Conservation (phyloP, 1,140 invertebrate genomes). For the Nylanderia fulva region DNA sequence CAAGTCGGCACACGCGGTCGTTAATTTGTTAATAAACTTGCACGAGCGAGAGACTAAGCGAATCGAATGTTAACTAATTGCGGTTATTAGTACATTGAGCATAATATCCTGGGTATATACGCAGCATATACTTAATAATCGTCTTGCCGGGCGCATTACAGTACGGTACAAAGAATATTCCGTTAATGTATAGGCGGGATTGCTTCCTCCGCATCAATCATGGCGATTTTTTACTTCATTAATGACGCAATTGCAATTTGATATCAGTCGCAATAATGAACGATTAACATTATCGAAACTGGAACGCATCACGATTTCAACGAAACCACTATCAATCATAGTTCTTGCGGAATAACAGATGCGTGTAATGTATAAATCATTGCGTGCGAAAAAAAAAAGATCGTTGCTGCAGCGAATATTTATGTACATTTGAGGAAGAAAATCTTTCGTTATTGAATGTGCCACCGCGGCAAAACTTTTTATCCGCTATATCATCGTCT, state of each 20-base stretch:
- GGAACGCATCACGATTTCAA: not conserved
- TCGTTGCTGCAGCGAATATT: conserved; percentile 29
- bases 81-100: conserved; percentile 56
- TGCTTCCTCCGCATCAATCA: conserved; percentile 17
- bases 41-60: conserved; percentile 38
- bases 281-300: not conserved
- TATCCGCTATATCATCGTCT: conserved; percentile 22
- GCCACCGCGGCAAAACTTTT: conserved; percentile 2
- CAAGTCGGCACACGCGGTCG: conserved; percentile 37
- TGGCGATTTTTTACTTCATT: conserved; percentile 37
- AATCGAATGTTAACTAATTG: conserved; percentile 64
- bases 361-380: conserved; percentile 1
- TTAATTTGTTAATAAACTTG: conserved; percentile 63
- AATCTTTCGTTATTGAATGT: conserved; percentile 38
- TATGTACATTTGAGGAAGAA: not conserved
- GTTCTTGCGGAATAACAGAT: not conserved
- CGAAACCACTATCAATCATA: conserved; percentile 5
- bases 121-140: conserved; percentile 40
- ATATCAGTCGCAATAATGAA: not conserved
- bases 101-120: conserved; percentile 48
- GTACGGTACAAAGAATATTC: conserved; percentile 28
- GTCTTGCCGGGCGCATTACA: conserved; percentile 16
- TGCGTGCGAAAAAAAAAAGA: conserved; percentile 9
- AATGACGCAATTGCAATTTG: conserved; percentile 8
- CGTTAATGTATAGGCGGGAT: conserved; percentile 39